A percentile compares a stretch with the other conserved stretches of the same genome.
Conservation (phyloP, 2,797 vertebrate genomes). For the Smutsia gigantea region DNA sequence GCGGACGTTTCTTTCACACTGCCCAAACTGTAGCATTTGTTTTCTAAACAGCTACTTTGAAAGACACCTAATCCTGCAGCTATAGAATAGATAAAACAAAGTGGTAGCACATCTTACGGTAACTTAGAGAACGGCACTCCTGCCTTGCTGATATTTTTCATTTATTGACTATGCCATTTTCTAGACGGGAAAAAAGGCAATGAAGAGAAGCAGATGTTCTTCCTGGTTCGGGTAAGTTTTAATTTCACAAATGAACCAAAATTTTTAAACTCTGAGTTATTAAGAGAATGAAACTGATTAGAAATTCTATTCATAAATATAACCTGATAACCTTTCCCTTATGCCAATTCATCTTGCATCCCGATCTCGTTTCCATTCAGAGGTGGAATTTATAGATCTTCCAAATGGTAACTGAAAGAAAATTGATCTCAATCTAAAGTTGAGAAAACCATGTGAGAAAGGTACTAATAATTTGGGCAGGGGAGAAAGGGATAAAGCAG, state of each 20-base stretch:
- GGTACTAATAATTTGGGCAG: not conserved
- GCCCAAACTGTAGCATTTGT: not conserved
- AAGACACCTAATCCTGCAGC: not conserved
- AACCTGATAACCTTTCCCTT: not conserved
- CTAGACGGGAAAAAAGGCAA: not conserved
- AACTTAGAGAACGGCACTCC: not conserved
- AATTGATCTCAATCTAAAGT: not conserved
- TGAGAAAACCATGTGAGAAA: not conserved
- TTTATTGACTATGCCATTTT: not conserved
- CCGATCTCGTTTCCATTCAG: not conserved
- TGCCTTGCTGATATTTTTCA: not conserved
- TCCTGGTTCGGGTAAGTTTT: not conserved
- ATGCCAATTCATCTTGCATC: not conserved
- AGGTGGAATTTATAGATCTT: not conserved
- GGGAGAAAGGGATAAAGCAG: not conserved
- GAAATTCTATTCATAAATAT: not conserved
- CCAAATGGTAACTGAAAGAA: not conserved
- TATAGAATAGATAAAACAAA: not conserved
- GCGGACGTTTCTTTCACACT: not conserved
- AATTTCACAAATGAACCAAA: not conserved
- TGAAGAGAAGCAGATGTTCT: not conserved
- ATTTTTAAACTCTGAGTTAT: slow-evolving; percentile 10
- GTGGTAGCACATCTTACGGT: not conserved
- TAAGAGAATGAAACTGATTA: slow-evolving; percentile 46
- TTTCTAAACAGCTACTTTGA: not conserved